Conservation (phyloP, 2,888 invertebrate species). For the Tridacna crocea region DNA sequence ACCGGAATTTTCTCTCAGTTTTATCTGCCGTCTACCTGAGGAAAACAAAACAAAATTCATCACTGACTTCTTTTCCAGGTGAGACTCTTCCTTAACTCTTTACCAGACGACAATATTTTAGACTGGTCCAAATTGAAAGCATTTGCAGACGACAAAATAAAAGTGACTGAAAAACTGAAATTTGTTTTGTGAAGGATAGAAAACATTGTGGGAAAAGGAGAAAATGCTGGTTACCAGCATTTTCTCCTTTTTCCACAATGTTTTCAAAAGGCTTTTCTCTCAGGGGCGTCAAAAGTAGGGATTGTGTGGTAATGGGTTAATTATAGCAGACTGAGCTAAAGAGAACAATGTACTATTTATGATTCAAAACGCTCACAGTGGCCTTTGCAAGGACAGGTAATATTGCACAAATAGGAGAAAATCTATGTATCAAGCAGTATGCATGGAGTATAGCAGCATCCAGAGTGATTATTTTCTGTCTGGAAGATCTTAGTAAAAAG, state of each 20-base stretch:
- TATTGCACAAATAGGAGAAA: no score
- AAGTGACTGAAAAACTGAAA: background rate
- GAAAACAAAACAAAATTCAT: background rate
- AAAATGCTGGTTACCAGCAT: background rate
- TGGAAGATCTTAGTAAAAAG: no score
- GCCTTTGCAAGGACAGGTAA: no score
- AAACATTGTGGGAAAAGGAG: slow-evolving; percentile 5
- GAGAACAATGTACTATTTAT: no score
- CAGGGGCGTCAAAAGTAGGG: background rate
- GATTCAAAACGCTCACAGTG: no score
- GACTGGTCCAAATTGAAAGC: background rate
- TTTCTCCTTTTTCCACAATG: slow-evolving; percentile 10
- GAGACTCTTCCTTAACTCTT: background rate
- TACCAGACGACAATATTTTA: background rate
- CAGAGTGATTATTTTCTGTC: no score
- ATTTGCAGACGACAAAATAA: background rate
- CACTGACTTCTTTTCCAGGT: background rate
- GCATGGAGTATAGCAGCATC: no score
- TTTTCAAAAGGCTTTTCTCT: background rate
- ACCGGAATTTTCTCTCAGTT: background rate
- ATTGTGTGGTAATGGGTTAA: no score
- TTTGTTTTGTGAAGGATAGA: background rate
- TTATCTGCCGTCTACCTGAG: background rate
- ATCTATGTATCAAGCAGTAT: no score
- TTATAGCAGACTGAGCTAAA: no score